phyloP scores from a whole-genome alignment of 2,888 invertebrate species.

The Melangyna quadrimaculata region DNA sequence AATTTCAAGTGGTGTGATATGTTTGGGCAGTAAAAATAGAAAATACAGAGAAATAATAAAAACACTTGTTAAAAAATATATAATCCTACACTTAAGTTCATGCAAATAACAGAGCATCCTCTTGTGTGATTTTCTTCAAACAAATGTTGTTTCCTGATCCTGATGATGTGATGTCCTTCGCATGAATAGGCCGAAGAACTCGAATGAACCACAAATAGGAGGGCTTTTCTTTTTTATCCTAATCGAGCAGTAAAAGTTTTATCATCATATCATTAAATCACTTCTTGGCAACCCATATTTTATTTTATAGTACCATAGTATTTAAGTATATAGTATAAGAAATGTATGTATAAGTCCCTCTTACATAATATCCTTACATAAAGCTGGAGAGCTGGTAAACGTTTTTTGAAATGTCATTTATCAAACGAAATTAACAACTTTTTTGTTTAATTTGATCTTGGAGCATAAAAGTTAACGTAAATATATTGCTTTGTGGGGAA shows the following conservation, averaged over 20 bases:
- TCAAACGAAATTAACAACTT: not conserved
- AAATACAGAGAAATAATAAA: not conserved
- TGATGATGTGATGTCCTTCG: slow-evolving; percentile 24
- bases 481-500: not conserved
- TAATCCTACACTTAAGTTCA: slow-evolving; percentile 36
- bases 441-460: not conserved
- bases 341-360: not conserved
- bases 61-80: slow-evolving; percentile 21
- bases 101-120: slow-evolving; percentile 11
- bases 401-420: slow-evolving; percentile 6
- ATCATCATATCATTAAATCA: slow-evolving; percentile 62
- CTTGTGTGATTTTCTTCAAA: not conserved
- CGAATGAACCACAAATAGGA: slow-evolving; percentile 7
- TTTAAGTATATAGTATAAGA: not conserved
- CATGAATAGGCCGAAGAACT: slow-evolving; percentile 26
- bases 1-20: slow-evolving; percentile 57
- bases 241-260: slow-evolving; percentile 45
- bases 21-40: slow-evolving; percentile 27
- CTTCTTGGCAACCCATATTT: slow-evolving; percentile 39
- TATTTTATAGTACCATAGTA: not conserved
- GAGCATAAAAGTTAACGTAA: not conserved
- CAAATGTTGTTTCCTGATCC: slow-evolving; percentile 2
- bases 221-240: not conserved
- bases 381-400: not conserved
- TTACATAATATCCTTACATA: not conserved